phyloP scores from a whole-genome alignment of 2,888 invertebrate species.

The Nephrotoma appendiculata region DNA sequence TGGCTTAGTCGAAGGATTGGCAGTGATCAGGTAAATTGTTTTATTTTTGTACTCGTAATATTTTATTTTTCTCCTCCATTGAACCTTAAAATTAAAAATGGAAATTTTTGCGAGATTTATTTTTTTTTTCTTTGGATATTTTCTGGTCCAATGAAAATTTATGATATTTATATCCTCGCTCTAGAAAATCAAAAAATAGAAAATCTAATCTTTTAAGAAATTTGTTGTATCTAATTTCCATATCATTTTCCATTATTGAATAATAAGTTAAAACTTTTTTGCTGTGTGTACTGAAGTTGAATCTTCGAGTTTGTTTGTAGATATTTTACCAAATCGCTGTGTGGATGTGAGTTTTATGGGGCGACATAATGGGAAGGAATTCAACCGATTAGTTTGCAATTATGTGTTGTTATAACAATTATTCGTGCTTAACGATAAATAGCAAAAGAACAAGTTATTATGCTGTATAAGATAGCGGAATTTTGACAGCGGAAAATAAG shows the following conservation, averaged over 20 bases:
- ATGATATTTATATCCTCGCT: not conserved
- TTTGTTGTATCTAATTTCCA: not conserved
- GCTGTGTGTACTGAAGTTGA: not conserved
- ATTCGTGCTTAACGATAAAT: not conserved
- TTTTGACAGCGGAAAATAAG: too few species aligned
- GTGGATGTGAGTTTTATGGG: not conserved
- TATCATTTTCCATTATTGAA: not conserved
- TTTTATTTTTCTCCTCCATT: not conserved
- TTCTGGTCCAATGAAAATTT: not conserved
- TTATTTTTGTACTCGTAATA: not conserved
- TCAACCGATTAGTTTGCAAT: not conserved
- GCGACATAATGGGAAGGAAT: not conserved
- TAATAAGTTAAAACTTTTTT: not conserved
- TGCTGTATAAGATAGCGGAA: too few species aligned
- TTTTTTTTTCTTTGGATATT: not conserved
- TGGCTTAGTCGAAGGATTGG: constrained; percentile 68
- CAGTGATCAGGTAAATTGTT: constrained; percentile 34
- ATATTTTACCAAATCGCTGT: not conserved
- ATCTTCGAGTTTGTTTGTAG: not conserved
- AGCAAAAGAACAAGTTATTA: not conserved
- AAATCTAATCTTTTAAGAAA: not conserved
- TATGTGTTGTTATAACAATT: not conserved
- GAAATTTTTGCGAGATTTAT: not conserved
- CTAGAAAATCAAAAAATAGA: not conserved
- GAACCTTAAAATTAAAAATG: not conserved